Evolutionary conservation across 2,888 invertebrate genomes (phyloP).

Genomic region (Aricia artaxerxes): DNA sequence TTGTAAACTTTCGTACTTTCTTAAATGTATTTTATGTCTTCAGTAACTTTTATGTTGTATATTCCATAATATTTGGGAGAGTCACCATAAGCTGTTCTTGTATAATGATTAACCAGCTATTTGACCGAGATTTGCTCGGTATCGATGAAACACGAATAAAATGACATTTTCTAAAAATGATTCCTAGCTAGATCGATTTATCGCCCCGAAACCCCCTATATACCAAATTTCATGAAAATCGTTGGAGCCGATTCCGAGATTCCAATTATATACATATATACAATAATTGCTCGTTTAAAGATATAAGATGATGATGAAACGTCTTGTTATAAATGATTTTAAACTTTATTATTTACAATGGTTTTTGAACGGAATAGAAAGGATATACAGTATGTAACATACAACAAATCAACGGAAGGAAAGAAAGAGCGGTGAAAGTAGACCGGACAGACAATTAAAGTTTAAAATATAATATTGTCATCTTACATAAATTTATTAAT

Average conservation of each 20-base stretch:
- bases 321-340: too few relatives aligned
- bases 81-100: background rate
- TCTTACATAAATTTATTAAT: constrained; percentile 18
- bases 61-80: background rate
- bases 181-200: too few relatives aligned
- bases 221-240: too few relatives aligned
- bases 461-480: background rate
- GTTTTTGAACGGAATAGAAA: background rate
- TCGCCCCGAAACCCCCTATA: too few relatives aligned
- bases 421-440: constrained; percentile 20
- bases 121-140: too few relatives aligned
- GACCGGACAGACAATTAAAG: constrained; percentile 22
- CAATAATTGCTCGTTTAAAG: too few relatives aligned
- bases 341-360: background rate
- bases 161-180: too few relatives aligned
- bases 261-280: too few relatives aligned
- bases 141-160: too few relatives aligned
- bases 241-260: too few relatives aligned
- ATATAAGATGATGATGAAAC: too few relatives aligned
- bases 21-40: background rate
- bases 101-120: too few relatives aligned
- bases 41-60: background rate
- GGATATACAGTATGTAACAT: background rate
- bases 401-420: background rate
- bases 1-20: background rate